Evolutionary conservation across 2,113 vertebrate species (phyloP), one percentile per base, ranked within the genome.

Genomic region (Nibea albiflora): DNA sequence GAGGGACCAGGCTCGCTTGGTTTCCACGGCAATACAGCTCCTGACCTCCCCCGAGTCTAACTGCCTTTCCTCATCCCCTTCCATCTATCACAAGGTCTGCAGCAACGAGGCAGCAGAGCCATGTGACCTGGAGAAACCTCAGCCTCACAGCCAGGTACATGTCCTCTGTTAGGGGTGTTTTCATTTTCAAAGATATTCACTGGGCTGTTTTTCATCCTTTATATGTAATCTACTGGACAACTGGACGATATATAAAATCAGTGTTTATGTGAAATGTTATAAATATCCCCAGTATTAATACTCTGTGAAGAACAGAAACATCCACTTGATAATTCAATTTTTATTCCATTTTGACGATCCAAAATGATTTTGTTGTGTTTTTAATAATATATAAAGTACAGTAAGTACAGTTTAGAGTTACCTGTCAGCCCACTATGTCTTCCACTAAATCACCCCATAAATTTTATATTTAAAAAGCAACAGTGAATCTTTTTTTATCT

Each of bases 21-120:
- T 99, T 93, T 96, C 95, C 90, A 97, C 97, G 72, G 97, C 97
- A 1, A 99, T 99, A 1, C 97, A 97, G 4, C 90, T 98, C 39
- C 90, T 99, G 84, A 97, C 96, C 71, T 95, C 97, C 73, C 95
- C 97, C 0, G 96, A 98, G 73, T 94, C 97, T 39, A 97, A 96
- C 0, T 97, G 97, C 87, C 97, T 97, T 75, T 95, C 93, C 0
- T 92, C 95, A 0, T 92, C 90, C 22, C 90, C 93, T 14, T 88
- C 89, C 12, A 75, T 93, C 75, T 94, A 96, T 80, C 94, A 96
- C 88, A 98, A 96, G 86, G 94, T 96, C 10, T 96, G 94, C 90
- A 94, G 95, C 87, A 96, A 95, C 0, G 97, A 97, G 58, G 95
- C 95, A 1, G 78, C 76, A 0, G 96, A 96, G 73, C 92, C 94